Evolutionary conservation across 2,797 vertebrate species (phyloP), one percentile per base, ranked within the genome.

Genomic region (Sylvilagus floridanus): DNA sequence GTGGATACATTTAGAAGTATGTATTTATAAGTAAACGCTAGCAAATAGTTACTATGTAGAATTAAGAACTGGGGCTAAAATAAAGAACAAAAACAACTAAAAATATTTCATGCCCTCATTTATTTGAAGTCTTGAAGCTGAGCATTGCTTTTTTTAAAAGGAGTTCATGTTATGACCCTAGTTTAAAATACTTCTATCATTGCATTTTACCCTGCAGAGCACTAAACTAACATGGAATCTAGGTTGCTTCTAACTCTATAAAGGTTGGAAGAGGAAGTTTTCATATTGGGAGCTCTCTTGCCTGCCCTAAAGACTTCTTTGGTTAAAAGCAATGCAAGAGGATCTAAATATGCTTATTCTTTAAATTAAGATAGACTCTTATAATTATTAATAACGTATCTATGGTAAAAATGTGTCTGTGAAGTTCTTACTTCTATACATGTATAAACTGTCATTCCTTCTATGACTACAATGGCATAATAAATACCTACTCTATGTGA

Each of bases 31-130:
- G 65, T 93, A 50, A 73, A 88, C 35, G 26, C 47, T 75, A 84
- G 35, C 47, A 91, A 90, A 22, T 77, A 72, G 57, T 87, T 42
- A 84, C 68, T 77, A 57, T 69, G 60, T 47, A 60, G 65, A 95
- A 94, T 92, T 94, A 95, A 95, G 77, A 87, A 88, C 24, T 71
- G 52, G 32, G 16, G 21, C 22, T 87, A 82, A 94, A 84, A 91
- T 90, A 66, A 92, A 54, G 24, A 89, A 50, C 72, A 77, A 84
- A 82, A 26, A 66, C 37, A 94, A 91, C 90, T 96, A 96, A 95
- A 97, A 93, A 93, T 96, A 90, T 87, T 91, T 84, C 65, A 32
- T 82, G 84, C 5, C 78, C 84, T 95, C 77, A 84, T 81, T 95
- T 94, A 73, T 88, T 88, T 92, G 73, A 90, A 88, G 17, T 0